Conservation (phyloP, 92 coral and sea anemone species). For the Phymanthus crucifer region DNA sequence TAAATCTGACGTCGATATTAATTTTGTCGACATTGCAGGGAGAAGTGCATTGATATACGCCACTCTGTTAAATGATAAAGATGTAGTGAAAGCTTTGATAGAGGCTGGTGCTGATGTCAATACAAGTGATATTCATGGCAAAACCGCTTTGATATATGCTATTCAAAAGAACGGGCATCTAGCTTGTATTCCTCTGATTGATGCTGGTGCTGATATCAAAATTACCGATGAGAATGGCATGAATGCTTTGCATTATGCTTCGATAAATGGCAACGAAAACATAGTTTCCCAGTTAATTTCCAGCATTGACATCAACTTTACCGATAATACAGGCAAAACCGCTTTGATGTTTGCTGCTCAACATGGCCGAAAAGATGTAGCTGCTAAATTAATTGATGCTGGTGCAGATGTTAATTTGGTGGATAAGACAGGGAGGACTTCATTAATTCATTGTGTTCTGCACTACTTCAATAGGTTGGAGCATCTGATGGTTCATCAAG, state of each 20-base stretch:
- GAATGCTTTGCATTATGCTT: not conserved
- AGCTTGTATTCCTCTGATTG: not conserved
- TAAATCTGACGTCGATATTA: not conserved
- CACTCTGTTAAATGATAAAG: not conserved
- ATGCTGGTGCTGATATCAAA: not conserved
- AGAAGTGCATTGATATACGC: not conserved
- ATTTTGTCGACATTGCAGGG: not conserved
- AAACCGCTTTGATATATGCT: not conserved
- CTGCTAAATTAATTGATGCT: no score
- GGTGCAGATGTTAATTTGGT: no score
- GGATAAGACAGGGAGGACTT: no score
- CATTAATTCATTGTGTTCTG: not conserved
- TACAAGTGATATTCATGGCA: not conserved
- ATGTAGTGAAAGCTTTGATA: not conserved
- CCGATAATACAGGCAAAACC: not conserved
- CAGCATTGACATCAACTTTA: not conserved
- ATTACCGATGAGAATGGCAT: not conserved
- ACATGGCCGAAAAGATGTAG: not conserved
- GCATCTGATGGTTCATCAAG: not conserved
- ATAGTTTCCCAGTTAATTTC: not conserved
- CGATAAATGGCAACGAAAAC: not conserved
- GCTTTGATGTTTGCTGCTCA: not conserved
- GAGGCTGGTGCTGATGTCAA: not conserved
- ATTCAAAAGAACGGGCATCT: not conserved
- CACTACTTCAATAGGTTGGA: not conserved